These are phyloP conservation scores for Scomber scombrus DNA, from an alignment of 2,113 vertebrate genomes.

Conservation along the genomic window DNA sequence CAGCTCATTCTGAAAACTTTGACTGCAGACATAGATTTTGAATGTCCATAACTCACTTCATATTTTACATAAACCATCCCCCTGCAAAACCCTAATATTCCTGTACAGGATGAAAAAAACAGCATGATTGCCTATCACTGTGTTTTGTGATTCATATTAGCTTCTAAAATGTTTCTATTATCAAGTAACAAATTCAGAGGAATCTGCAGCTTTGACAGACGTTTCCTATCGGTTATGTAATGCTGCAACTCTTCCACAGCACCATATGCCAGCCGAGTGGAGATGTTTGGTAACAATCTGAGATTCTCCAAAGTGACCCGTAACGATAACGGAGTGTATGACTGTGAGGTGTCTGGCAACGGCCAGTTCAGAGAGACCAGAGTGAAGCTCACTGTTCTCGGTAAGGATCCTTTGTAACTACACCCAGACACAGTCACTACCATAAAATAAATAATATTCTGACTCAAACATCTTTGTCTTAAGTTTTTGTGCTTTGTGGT, in stretches of 20 bases:
- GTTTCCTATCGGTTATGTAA: neutral
- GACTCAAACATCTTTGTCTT: neutral
- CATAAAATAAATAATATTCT: neutral
- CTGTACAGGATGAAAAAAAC: too few species aligned
- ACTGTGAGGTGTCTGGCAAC: constrained; percentile 78
- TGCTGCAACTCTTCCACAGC: constrained; percentile 55
- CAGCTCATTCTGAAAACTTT: neutral
- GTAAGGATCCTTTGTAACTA: constrained; percentile 58
- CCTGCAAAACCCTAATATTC: neutral
- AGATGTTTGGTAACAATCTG: constrained; percentile 47
- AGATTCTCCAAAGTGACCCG: constrained; percentile 76
- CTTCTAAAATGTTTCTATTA: neutral
- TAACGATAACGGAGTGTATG: constrained; percentile 76
- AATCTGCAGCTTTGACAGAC: neutral
- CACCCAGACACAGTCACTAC: neutral
- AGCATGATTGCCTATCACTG: neutral
- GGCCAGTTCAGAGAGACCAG: constrained; percentile 43
- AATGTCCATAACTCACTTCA: neutral
- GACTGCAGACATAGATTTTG: neutral
- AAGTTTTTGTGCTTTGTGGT: neutral
- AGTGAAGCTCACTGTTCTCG: constrained; percentile 79
- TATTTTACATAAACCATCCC: neutral
- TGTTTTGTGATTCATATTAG: neutral
- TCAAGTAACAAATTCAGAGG: neutral
- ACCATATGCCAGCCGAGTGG: constrained; percentile 53